Evolutionary conservation across 92 coral and sea anemone species (phyloP).

Genomic region (Palythoa grandiflora): DNA sequence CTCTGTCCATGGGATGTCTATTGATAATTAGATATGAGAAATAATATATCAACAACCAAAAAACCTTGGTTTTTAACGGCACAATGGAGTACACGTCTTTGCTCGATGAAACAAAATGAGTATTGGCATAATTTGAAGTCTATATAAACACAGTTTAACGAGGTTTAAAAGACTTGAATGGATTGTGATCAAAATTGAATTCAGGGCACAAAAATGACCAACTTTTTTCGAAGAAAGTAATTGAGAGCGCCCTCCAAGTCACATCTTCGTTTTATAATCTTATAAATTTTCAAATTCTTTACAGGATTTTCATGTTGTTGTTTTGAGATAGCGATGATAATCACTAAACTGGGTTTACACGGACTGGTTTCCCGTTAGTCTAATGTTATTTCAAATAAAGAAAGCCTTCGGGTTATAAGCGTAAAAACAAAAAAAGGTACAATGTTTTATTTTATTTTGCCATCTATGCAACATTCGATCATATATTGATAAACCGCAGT

Average conservation of each 20-base stretch:
- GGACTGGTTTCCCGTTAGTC: background rate
- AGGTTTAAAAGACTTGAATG: slow-evolving; percentile 47
- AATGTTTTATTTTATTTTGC: slow-evolving; percentile 16
- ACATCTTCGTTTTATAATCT: background rate
- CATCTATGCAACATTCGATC: background rate
- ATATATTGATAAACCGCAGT: slow-evolving; percentile 10
- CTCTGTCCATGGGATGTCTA: background rate
- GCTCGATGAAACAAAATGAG: slow-evolving; percentile 55
- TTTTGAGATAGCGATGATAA: background rate
- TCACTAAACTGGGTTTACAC: background rate
- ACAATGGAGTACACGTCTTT: slow-evolving; percentile 41
- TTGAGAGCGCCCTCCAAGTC: background rate
- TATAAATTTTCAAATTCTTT: background rate
- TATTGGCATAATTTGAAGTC: slow-evolving; percentile 76
- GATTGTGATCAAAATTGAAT: slow-evolving; percentile 70
- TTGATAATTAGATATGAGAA: background rate
- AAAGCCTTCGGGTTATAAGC: background rate
- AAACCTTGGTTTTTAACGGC: slow-evolving; percentile 22
- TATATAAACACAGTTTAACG: slow-evolving; percentile 64
- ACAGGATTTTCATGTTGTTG: background rate
- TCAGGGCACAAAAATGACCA: slow-evolving; percentile 46
- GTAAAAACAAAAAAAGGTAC: background rate
- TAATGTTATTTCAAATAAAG: slow-evolving; percentile 17
- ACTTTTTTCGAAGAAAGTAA: slow-evolving; percentile 8
- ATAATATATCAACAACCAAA: background rate